Conservation (phyloP, 53 echinoderm and acorn worm genomes). For the Echinarachnius parma region DNA sequence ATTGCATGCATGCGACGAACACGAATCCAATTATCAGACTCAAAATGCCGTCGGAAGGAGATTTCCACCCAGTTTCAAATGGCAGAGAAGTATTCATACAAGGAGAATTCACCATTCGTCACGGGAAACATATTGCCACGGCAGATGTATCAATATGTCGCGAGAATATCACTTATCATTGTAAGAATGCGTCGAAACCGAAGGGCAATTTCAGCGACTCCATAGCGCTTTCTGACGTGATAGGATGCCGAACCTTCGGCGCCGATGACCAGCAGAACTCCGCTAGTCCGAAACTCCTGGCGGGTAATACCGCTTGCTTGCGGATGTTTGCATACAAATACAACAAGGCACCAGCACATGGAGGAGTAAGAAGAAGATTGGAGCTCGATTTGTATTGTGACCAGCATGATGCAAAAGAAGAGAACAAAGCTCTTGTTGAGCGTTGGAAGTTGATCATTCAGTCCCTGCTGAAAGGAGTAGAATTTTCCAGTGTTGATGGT, state of each 20-base stretch:
- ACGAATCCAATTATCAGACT: too few relatives aligned
- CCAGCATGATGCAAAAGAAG: not conserved
- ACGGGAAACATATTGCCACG: conserved; percentile 7
- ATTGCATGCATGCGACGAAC: too few relatives aligned
- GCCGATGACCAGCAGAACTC: conserved; percentile 8
- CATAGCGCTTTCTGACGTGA: conserved; percentile 18
- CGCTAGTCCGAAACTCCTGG: not conserved
- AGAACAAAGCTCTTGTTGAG: conserved; percentile 7
- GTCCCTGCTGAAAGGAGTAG: conserved; percentile 7
- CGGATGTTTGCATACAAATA: conserved; percentile 23
- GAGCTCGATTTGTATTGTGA: not conserved
- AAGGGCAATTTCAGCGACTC: not conserved
- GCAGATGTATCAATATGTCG: conserved; percentile 9
- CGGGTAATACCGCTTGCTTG: too few relatives aligned
- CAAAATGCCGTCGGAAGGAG: too few relatives aligned
- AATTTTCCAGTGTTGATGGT: conserved; percentile 12
- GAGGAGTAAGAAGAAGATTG: conserved; percentile 7
- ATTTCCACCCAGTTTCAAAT: too few relatives aligned
- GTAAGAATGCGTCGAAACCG: not conserved
- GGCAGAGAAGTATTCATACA: too few relatives aligned
- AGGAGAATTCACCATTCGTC: too few relatives aligned
- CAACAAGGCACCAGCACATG: conserved; percentile 3
- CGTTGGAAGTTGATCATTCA: not conserved
- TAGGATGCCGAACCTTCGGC: conserved; percentile 31
- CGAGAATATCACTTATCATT: conserved; percentile 7